These are phyloP conservation scores for Nibea coibor DNA, from an alignment of 2,113 vertebrate genomes.

Conservation along the genomic window DNA sequence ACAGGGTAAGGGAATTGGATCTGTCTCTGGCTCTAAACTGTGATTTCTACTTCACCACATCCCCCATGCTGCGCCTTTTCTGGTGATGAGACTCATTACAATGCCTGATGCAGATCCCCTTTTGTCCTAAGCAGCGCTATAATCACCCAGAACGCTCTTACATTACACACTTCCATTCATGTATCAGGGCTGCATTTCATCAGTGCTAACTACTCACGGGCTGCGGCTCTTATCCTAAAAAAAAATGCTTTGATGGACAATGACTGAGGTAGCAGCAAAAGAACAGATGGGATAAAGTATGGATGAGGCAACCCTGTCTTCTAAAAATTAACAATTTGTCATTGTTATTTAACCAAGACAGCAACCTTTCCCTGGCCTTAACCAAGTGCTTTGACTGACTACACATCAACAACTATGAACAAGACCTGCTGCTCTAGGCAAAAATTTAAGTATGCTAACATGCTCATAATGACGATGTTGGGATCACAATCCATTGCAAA, in stretches of 20 bases:
- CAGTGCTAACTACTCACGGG: slow-evolving; percentile 36
- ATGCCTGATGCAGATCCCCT: slow-evolving; percentile 65
- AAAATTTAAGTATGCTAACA: no score
- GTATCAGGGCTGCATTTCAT: slow-evolving; percentile 39
- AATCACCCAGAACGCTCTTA: slow-evolving; percentile 62
- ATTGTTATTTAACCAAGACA: no score
- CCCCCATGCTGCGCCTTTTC: slow-evolving; percentile 55
- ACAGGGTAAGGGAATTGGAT: slow-evolving; percentile 73
- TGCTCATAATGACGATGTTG: no score
- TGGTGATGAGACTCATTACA: slow-evolving; percentile 75
- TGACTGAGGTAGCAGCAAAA: slow-evolving; percentile 1
- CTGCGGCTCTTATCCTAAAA: not conserved
- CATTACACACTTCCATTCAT: slow-evolving; percentile 63
- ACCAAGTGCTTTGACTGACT: no score
- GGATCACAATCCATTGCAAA: no score
- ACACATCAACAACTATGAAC: no score
- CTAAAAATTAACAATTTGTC: not conserved
- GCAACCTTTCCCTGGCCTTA: no score
- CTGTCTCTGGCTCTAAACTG: slow-evolving; percentile 68
- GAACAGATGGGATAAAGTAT: not conserved
- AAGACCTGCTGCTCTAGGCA: no score
- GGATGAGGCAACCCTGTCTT: not conserved
- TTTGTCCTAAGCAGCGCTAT: slow-evolving; percentile 65
- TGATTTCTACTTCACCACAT: slow-evolving; percentile 63
- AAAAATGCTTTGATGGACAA: slow-evolving; percentile 1